Base-by-base conservation (phyloP, 2,797 vertebrate species). In the Lacerta agilis region DNA sequence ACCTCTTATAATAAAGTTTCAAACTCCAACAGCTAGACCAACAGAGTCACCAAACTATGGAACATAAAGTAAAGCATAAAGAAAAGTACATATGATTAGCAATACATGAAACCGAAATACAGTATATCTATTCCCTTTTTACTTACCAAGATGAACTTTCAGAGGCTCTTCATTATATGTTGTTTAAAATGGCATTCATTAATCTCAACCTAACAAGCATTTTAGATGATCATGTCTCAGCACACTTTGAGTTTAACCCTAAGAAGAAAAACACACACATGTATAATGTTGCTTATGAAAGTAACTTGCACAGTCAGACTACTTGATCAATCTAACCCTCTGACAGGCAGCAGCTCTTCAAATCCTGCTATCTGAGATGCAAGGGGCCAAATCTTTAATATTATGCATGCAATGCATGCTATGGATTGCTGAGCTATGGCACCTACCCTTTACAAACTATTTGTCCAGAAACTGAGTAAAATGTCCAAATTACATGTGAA, bases 201-300 rank as follows among this genome's bases (percentile, higher is more conserved):
- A 94, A 93, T 82, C 91, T 92, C 94, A 93, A 92, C 86, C 69
- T 89, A 90, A 89, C 55, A 90, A 94, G 92, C 95, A 96, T 96
- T 93, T 92, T 94, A 89, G 93, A 90, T 64, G 91, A 9, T 76
- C 80, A 83, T 90, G 92, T 81, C 86, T 95, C 87, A 90, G 90
- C 88, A 82, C 77, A 92, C 77, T 90, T 38, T 27, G 93, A 93
- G 33, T 0, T 83, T 75, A 92, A 95, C 89, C 88, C 93, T 96
- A 94, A 93, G 91, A 94, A 95, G 78, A 93, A 92, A 94, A 83
- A 2, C 85, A 58, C 43, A 15, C 27, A 61, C 0, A 75, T 80
- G 38, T 77, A 25, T 25, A 83, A 15, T 0, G 2, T 49, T 1
- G 10, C 0, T 33, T 33, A 45, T 73, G 45, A n/a, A 71, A 41